Conservation (phyloP, 2,888 invertebrate species). For the Oasisia sp. region DNA sequence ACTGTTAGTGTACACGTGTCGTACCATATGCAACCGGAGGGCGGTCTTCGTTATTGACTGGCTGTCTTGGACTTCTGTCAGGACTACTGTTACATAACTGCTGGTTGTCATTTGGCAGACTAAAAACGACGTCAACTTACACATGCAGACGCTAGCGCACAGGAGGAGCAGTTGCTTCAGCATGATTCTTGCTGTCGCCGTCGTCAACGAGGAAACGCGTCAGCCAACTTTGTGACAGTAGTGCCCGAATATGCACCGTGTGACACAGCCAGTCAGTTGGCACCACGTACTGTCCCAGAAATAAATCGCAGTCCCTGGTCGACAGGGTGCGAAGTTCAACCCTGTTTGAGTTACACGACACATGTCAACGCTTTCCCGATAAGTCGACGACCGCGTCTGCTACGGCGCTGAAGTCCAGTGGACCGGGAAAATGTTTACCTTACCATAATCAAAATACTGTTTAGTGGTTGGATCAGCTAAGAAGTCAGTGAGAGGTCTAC, state of each 20-base stretch:
- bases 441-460: background rate
- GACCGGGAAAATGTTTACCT: background rate
- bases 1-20: background rate
- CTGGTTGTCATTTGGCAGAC: background rate
- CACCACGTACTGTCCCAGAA: slow-evolving; percentile 3
- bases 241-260: background rate
- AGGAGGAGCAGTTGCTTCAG: background rate
- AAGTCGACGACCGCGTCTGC: background rate
- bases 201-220: background rate
- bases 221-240: background rate
- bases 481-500: background rate
- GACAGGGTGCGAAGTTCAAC: background rate
- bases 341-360: background rate
- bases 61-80: background rate
- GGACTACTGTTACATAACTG: background rate
- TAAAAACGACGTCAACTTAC: background rate
- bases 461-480: background rate
- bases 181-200: background rate
- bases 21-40: background rate
- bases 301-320: slow-evolving; percentile 8
- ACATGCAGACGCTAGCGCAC: background rate
- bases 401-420: slow-evolving; percentile 7
- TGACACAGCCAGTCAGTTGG: background rate
- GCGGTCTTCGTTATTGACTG: background rate
- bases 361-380: background rate